phyloP scores from a whole-genome alignment of 64 coral and sea anemone genomes.

The Actinia tenebrosa region DNA sequence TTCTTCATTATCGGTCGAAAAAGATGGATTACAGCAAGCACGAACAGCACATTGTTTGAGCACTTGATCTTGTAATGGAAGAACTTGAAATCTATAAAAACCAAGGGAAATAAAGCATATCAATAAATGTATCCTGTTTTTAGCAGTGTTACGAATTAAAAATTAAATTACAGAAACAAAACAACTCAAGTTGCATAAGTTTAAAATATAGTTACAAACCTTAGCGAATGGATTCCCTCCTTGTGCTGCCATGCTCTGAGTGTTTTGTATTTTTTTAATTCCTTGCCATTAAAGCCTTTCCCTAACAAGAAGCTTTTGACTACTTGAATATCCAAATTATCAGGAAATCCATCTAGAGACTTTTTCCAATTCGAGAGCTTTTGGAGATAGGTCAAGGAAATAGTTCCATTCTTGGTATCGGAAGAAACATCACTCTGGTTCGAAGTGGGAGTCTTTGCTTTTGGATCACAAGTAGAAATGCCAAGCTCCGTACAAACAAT shows the following conservation, averaged over 20 bases:
- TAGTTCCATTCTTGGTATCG: neutral
- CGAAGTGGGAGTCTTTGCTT: neutral
- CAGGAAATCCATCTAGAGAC: conserved; percentile 24
- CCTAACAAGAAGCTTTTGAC: conserved; percentile 54
- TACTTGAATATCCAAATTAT: conserved; percentile 39
- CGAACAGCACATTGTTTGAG: conserved; percentile 22
- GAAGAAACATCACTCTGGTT: neutral
- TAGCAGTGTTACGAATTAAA: conserved; percentile 11
- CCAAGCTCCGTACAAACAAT: conserved; percentile 39
- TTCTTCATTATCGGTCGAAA: conserved; percentile 59
- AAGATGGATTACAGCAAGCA: conserved; percentile 56
- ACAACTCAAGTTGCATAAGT: neutral
- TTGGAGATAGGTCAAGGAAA: conserved; percentile 20
- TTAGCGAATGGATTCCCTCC: conserved; percentile 47
- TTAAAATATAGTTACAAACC: conserved; percentile 23
- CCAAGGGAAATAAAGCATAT: conserved; percentile 27
- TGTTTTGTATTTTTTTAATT: conserved; percentile 46
- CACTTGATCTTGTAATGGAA: conserved; percentile 30
- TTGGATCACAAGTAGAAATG: conserved; percentile 39
- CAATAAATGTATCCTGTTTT: conserved; percentile 6
- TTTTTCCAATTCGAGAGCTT: conserved; percentile 53
- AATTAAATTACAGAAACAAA: neutral
- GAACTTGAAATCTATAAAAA: conserved; percentile 34
- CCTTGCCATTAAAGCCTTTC: conserved; percentile 22
- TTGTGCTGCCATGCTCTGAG: conserved; percentile 56